phyloP scores from a whole-genome alignment of 2,888 invertebrate genomes.

The Cryptocheilus praepositus region DNA sequence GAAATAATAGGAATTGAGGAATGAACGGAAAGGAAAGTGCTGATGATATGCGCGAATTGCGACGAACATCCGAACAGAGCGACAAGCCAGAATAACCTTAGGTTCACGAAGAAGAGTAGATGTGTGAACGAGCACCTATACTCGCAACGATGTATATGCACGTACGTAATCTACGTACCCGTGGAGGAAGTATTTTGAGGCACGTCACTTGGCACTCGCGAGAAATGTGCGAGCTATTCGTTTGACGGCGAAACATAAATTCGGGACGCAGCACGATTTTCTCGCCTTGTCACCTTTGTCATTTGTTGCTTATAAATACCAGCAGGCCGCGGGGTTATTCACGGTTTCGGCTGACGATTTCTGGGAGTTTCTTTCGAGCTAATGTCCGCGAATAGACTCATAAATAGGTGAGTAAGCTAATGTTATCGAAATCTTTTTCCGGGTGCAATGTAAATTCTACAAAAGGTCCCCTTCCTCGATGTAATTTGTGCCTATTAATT shows the following conservation, averaged over 20 bases:
- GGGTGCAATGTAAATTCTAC: background rate
- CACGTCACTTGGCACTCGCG: conserved; percentile 36
- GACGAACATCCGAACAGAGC: conserved; percentile 1
- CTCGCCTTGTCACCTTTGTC: conserved; percentile 72
- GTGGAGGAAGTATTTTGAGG: conserved; percentile 60
- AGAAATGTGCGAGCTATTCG: conserved; percentile 64
- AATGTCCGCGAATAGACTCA: conserved; percentile 44
- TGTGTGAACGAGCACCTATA: conserved; percentile 4
- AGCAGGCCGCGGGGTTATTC: conserved; percentile 2
- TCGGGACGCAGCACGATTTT: conserved; percentile 64
- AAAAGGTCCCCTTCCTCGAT: too few relatives aligned
- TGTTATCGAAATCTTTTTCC: conserved; percentile 38
- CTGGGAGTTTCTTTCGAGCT: conserved; percentile 42
- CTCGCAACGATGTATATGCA: background rate
- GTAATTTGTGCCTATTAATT: too few relatives aligned
- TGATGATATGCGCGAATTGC: conserved; percentile 53
- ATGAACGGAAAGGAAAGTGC: conserved; percentile 36
- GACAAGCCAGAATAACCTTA: background rate
- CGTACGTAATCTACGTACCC: background rate
- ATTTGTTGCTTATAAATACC: conserved; percentile 73
- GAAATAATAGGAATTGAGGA: conserved; percentile 30
- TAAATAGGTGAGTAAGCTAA: conserved; percentile 21
- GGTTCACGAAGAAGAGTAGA: background rate
- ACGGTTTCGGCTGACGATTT: background rate
- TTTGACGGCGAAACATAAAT: conserved; percentile 72